Conservation (phyloP, 1,140 invertebrate species). For the Ctenoplectra terminalis region DNA sequence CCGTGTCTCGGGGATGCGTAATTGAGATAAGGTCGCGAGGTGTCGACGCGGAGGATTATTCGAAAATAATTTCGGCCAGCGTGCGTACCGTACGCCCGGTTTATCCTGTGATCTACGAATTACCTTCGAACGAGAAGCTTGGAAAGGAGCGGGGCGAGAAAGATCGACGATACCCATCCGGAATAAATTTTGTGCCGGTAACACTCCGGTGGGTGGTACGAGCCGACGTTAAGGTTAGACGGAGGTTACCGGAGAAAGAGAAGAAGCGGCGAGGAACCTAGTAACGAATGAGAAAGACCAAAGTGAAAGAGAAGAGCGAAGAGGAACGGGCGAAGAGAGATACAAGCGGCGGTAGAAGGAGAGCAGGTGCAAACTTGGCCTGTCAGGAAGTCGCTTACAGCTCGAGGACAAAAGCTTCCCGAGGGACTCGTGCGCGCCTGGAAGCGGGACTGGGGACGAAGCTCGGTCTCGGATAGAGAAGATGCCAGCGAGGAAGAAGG, state of each 20-base stretch:
- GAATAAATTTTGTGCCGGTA: constrained; percentile 74
- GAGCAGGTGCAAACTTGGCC: constrained; percentile 82
- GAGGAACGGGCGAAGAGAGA: constrained; percentile 52
- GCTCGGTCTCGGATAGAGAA: constrained; percentile 67
- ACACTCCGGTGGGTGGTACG: constrained; percentile 49
- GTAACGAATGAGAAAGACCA: constrained; percentile 11
- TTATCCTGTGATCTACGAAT: constrained; percentile 66
- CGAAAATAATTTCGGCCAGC: constrained; percentile 59
- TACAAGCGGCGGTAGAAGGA: constrained; percentile 67
- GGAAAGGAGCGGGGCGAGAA: constrained; percentile 23
- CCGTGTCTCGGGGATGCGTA: not conserved
- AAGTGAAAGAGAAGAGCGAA: constrained; percentile 34
- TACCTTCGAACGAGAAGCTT: constrained; percentile 60
- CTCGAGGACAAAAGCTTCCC: constrained; percentile 82
- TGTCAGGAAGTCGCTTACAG: constrained; percentile 84
- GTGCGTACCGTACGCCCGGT: constrained; percentile 48
- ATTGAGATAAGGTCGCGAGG: constrained; percentile 56
- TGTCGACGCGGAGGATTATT: constrained; percentile 44
- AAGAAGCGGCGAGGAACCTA: constrained; percentile 9
- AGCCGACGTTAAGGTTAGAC: constrained; percentile 70
- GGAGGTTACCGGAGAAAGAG: constrained; percentile 43
- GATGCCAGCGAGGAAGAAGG: constrained; percentile 65
- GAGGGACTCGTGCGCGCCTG: constrained; percentile 77
- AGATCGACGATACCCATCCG: constrained; percentile 52
- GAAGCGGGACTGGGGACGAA: constrained; percentile 66